phyloP scores from a whole-genome alignment of 2,797 vertebrate genomes.

The Hylomyscus alleni region DNA sequence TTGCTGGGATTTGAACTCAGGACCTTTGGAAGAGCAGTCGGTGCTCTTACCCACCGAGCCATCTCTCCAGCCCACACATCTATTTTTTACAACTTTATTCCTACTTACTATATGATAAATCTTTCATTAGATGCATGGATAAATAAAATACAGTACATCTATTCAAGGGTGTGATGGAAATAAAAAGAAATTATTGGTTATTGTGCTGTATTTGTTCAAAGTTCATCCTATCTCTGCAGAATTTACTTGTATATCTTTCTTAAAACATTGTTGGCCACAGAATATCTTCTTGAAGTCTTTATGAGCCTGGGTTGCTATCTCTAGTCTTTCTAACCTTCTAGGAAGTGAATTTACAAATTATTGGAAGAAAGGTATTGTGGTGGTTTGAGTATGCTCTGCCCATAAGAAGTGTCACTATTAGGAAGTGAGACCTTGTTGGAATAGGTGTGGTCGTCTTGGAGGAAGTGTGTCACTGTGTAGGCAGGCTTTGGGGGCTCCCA shows the following conservation, averaged over 20 bases:
- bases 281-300: background rate
- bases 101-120: background rate
- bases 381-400: background rate
- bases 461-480: background rate
- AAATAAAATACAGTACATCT: background rate
- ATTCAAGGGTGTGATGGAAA: background rate
- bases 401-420: background rate
- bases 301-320: background rate
- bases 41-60: too few relatives aligned
- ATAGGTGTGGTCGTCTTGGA: background rate
- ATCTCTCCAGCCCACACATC: too few relatives aligned
- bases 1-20: too few relatives aligned
- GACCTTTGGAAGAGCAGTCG: too few relatives aligned
- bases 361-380: background rate
- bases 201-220: background rate
- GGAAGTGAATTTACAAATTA: background rate
- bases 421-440: background rate
- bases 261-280: background rate
- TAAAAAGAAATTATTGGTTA: background rate
- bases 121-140: background rate
- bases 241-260: background rate
- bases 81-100: background rate
- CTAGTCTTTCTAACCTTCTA: background rate
- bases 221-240: background rate
- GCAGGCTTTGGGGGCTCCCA: background rate